Evolutionary conservation across 2,888 invertebrate genomes (phyloP), one percentile per base, ranked within the genome.

Genomic region (Andrena praecox): DNA sequence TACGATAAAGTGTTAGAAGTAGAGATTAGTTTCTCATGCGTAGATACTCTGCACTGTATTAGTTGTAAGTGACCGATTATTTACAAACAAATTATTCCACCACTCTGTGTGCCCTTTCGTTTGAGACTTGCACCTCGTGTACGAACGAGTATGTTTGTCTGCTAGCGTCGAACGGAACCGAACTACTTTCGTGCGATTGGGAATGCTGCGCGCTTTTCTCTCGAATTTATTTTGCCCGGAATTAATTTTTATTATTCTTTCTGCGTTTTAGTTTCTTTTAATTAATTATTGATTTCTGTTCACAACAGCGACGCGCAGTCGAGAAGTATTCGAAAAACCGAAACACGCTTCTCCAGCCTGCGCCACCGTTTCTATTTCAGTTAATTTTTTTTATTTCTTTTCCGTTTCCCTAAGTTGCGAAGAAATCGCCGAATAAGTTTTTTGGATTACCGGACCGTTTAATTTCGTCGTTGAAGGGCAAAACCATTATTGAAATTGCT

Each of bases 401-500:
- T 80, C 62, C 63, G 62, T 81, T 87, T 90, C 90, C 90, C 84
- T 92, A 85, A 91, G 89, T 93, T 93, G 92, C 91, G 84, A 90
- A 92, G 89, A 93, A 93, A 93, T 78, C 93, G 70, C 82, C 93
- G 79, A 92, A 91, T 92, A 94, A 92, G 86, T 89, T 91, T 90
- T 89, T 90, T 83, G 92, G 93, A 80, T 92, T 94, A 82, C 90
- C 92, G 89, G 92, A 93, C 87, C 93, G 93, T 87, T 92, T 94
- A 91, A 90, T 93, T 89, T 92, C 94, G 77, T 90, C 93, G 42
- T 91, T 94, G 88, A 94, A 93, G 88, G 89, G 91, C 90, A 93
- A 90, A 92, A 93, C 93, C 90, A 93, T 94, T 90, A 91, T 92
- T 89, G 93, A 94, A 91, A 93, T 94, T 89, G 92, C 94, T 91